Conservation (phyloP, 2,113 vertebrate species). For the Gymnarchus niloticus region DNA sequence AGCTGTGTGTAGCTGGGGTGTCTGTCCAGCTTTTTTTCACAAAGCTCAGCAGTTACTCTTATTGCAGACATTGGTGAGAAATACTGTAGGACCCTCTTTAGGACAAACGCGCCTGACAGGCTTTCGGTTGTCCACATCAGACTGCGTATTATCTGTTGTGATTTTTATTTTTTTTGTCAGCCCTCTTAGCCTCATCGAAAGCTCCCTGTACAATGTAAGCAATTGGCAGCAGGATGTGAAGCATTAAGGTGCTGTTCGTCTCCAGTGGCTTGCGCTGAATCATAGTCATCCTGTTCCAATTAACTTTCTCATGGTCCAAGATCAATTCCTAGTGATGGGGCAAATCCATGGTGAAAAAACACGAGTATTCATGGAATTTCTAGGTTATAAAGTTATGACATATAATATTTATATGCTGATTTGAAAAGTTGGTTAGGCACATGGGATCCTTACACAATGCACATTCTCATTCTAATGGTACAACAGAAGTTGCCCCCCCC, state of each 20-base stretch:
- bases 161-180: too few relatives aligned
- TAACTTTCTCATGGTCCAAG: neutral
- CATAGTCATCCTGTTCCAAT: slow-evolving; percentile 21
- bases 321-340: too few relatives aligned
- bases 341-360: neutral
- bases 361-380: neutral
- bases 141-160: neutral
- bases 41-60: too few relatives aligned
- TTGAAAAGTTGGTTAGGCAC: neutral
- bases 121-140: neutral
- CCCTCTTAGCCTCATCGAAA: too few relatives aligned
- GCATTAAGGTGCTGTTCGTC: slow-evolving; percentile 23
- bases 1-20: neutral
- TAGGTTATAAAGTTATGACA: too few relatives aligned
- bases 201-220: neutral
- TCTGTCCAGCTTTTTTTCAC: neutral
- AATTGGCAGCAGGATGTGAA: slow-evolving; percentile 25
- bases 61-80: neutral
- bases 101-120: neutral
- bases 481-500: too few relatives aligned
- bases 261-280: neutral
- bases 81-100: too few relatives aligned
- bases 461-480: neutral
- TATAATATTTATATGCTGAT: neutral
- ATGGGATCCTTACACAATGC: neutral